Evolutionary conservation across 2,797 vertebrate genomes (phyloP).

Genomic region (Myotis pilosus): DNA sequence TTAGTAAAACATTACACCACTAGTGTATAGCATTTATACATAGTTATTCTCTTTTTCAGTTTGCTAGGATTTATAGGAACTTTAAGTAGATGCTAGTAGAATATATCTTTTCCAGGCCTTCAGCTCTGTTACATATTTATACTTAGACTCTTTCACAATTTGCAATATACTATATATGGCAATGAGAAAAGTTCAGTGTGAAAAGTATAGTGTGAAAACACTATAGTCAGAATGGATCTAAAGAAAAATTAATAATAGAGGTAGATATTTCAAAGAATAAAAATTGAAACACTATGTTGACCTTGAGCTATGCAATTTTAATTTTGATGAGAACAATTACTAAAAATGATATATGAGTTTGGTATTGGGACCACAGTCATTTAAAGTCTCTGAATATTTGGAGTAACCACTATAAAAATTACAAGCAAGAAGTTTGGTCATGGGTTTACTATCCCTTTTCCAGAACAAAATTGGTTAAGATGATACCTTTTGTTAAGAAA

Average conservation of each 20-base stretch:
- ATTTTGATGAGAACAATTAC: background rate
- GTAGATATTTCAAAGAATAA: background rate
- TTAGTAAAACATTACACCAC: background rate
- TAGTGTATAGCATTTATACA: background rate
- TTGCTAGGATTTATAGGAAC: background rate
- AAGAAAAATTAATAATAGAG: background rate
- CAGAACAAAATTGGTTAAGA: background rate
- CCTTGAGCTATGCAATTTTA: background rate
- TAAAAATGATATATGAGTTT: background rate
- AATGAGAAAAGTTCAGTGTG: constrained; percentile 6
- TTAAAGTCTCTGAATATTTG: constrained; percentile 1
- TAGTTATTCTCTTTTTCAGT: background rate
- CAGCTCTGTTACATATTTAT: background rate
- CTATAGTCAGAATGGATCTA: background rate
- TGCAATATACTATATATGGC: background rate
- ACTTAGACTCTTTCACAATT: background rate
- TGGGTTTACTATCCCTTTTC: background rate
- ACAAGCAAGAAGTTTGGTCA: background rate
- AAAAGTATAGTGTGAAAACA: constrained; percentile 22
- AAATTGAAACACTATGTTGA: background rate
- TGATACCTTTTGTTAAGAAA: constrained; percentile 9
- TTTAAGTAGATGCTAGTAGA: background rate
- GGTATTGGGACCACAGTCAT: background rate
- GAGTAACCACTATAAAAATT: background rate
- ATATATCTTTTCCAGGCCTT: background rate